Evolutionary conservation across 2,113 vertebrate genomes (phyloP), one percentile per base, ranked within the genome.

Genomic region (Leucosticte australis): DNA sequence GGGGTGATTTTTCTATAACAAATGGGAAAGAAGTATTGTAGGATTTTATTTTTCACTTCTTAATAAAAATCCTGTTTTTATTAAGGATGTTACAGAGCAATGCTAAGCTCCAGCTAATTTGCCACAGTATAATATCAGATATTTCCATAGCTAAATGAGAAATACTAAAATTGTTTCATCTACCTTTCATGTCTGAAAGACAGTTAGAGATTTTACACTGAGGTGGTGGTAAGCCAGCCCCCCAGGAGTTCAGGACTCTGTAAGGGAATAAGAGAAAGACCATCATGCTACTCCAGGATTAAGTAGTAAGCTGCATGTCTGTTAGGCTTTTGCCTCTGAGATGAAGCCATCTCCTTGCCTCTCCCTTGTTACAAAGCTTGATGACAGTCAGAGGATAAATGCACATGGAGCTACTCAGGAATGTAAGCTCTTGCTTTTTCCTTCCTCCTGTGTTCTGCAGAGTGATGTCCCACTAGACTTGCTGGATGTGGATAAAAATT

Each of bases 401-500:
- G 39, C 24, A 13, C 31, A 74, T 35, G 56, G 80, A 92, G 41
- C 63, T 74, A 7, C 37, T 80, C 7, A 24, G 39, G 26, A 65
- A 4, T 1, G 4, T 81, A 74, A 89, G 39, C 55, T 83, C 37
- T 88, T 86, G 41, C 2, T 73, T 86, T 89, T 77, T 26, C 47
- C 47, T 92, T 74, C 63, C 52, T 75, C 44, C 2, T 33, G 11
- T 94, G 39, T 81, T 93, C 46, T 94, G 83, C 92, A 99, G 99
- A 99, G 99, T 55, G 99, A 99, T 47, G 99, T 99, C 93, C 99
- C 99, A 14, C 98, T 99, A 80, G 99, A 99, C 94, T 96, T 99
- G 89, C 98, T 99, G 91, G 99, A 99, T 83, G 99, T 99, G 95
- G 99, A 99, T 95, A 99, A 99, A 97, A 99, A 99, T 97, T 99